Evolutionary conservation across 2,113 vertebrate species (phyloP).

Genomic region (Scopus umbretta): DNA sequence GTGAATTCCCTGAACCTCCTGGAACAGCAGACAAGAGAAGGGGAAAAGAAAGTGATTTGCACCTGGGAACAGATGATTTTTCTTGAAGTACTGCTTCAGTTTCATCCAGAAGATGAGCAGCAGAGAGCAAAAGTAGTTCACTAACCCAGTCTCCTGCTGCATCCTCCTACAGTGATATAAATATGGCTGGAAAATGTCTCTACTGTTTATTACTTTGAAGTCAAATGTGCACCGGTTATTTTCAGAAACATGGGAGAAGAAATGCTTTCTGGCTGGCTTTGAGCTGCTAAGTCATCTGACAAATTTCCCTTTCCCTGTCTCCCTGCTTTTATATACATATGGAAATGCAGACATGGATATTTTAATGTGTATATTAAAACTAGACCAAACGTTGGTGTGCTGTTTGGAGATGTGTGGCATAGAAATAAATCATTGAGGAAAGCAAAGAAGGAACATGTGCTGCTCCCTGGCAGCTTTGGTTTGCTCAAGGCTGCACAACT

Average conservation of each 20-base stretch:
- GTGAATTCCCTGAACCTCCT: background rate
- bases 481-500: background rate
- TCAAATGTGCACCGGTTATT: background rate
- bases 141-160: background rate
- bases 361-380: background rate
- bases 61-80: background rate
- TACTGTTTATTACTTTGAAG: slow-evolving; percentile 46
- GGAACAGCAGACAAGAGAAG: background rate
- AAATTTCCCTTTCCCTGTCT: slow-evolving; percentile 1
- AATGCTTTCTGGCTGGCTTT: slow-evolving; percentile 11
- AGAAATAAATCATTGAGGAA: background rate
- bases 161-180: slow-evolving; percentile 4
- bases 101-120: background rate
- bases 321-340: slow-evolving; percentile 18
- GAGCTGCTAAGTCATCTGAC: background rate
- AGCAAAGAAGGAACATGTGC: background rate
- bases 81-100: background rate
- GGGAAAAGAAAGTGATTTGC: background rate
- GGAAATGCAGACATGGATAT: background rate
- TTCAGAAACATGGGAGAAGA: slow-evolving; percentile 20
- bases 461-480: background rate
- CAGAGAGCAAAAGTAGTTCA: background rate
- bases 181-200: slow-evolving; percentile 45
- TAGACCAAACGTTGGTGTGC: background rate
- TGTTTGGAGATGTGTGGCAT: background rate